These are phyloP conservation scores for Rhopalosiphum padi DNA, from an alignment of 1,140 invertebrate species.

Conservation along the genomic window DNA sequence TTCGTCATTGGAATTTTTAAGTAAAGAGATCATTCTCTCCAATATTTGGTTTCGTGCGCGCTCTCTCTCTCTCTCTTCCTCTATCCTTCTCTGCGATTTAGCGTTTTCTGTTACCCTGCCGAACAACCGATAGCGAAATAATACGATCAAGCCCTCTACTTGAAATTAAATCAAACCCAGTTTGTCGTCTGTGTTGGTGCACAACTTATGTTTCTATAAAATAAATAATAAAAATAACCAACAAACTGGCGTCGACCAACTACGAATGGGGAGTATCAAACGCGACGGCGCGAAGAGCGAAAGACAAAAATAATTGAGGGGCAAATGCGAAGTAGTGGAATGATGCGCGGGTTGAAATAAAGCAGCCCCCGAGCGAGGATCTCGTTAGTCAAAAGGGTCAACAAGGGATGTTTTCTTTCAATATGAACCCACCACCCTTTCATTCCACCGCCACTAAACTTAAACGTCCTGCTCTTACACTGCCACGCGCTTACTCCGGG, in stretches of 20 bases:
- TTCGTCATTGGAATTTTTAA: not conserved
- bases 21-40: not conserved
- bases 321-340: not conserved
- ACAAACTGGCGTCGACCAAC: not conserved
- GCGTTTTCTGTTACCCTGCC: not conserved
- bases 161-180: constrained; percentile 41
- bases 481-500: not conserved
- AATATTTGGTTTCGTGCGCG: not conserved
- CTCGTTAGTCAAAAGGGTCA: constrained; percentile 56
- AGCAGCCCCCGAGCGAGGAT: constrained; percentile 49
- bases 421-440: not conserved
- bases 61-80: not conserved
- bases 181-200: not conserved
- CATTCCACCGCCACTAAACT: not conserved
- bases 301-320: not conserved
- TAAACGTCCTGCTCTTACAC: constrained; percentile 6
- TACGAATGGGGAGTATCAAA: not conserved
- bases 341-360: not conserved
- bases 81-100: not conserved
- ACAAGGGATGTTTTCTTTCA: constrained; percentile 57
- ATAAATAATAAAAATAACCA: constrained; percentile 54
- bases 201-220: constrained; percentile 45
- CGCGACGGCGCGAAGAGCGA: no score
- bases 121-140: not conserved
- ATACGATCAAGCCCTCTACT: not conserved